Base-by-base conservation (phyloP, 2,113 vertebrate genomes). In the Ptychochromis oligacanthus region DNA sequence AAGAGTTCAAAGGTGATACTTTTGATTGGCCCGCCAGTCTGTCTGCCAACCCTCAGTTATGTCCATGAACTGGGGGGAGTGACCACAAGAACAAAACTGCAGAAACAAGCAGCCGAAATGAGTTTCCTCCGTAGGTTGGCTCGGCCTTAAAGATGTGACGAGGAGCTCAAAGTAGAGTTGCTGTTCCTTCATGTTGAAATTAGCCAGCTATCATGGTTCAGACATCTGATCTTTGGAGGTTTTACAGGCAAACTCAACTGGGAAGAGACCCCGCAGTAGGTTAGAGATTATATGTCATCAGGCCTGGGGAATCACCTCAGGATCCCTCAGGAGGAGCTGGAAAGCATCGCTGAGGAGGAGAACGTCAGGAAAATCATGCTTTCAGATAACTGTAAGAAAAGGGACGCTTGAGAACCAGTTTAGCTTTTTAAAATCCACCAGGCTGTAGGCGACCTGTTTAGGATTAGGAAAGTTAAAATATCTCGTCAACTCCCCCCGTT, bases 321-420 rank as follows among this genome's bases (percentile, higher is more conserved):
- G 22, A 18, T 67, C 40, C 64, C 24, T 14, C 40, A 18, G 64
- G 4, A 20, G 40, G 0, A n/a, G 24, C 8, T 7, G 38, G 13
- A 43, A 10, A 6, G 6, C 1, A 0, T 43, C 5, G 11, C 3
- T 49, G 0, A 24, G 65, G 40, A 28, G 0, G 2, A 70, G 24
- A 1, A 11, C 13, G 28, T 70, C 17, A 52, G 43, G 49, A 49
- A 49, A 12, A 18, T 24, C 0, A 0, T 49, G 64, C 40, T 28
- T 31, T 31, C 28, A 31, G 28, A 31, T 3, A 31, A 31, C 28
- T 4, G 2, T 31, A 31, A 31, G 28, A 31, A 31, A 31, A 4
- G 4, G 36, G 36, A 36, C 8, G 3, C 36, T 6, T 8, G 8
- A 36, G 36, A 36, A 36, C 36, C 36, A 36, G 4, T 36, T 36